Conservation (phyloP, 2,888 invertebrate species). For the Achlya flavicornis region DNA sequence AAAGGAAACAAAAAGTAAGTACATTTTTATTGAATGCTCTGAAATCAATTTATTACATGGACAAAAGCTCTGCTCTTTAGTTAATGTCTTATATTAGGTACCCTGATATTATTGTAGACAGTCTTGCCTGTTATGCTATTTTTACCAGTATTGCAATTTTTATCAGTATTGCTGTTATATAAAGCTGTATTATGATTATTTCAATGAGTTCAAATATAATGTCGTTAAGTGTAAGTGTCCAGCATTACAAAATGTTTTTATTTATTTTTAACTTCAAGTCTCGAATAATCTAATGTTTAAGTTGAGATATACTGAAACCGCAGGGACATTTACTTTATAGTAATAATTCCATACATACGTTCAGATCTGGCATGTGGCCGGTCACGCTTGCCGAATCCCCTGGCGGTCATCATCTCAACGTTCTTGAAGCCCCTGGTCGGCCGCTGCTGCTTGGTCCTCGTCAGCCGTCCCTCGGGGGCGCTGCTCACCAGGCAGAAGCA, state of each 20-base stretch:
- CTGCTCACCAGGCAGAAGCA: slow-evolving; percentile 69
- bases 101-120: background rate
- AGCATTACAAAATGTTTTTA: background rate
- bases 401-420: slow-evolving; percentile 85
- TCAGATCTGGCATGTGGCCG: slow-evolving; percentile 68
- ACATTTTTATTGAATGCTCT: background rate
- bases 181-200: background rate
- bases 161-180: background rate
- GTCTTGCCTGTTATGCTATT: background rate
- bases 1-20: background rate
- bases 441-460: slow-evolving; percentile 78
- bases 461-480: slow-evolving; percentile 64
- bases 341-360: slow-evolving; percentile 67
- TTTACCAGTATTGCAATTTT: background rate
- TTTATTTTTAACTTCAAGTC: background rate
- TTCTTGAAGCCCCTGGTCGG: slow-evolving; percentile 86
- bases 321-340: background rate
- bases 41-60: background rate
- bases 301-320: background rate
- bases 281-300: background rate
- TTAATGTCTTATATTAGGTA: background rate
- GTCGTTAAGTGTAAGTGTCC: too few species aligned
- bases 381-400: slow-evolving; percentile 87
- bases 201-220: too few species aligned
- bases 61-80: background rate